These are phyloP conservation scores for Jacana jacana DNA, from an alignment of 2,113 vertebrate genomes.

Conservation along the genomic window DNA sequence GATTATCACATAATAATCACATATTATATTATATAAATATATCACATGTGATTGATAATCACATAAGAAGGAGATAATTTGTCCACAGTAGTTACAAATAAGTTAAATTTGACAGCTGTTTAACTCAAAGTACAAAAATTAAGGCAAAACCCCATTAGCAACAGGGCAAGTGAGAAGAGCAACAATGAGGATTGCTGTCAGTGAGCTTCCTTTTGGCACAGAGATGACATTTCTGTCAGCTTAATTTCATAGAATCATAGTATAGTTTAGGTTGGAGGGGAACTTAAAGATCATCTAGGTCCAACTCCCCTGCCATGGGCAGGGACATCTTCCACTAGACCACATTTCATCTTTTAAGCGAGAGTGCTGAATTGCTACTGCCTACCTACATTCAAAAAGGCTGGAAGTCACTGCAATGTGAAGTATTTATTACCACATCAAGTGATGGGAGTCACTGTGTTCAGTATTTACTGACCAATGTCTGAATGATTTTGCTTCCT, in stretches of 20 bases:
- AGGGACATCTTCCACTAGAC: background rate
- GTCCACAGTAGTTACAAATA: background rate
- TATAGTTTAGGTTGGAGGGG: background rate
- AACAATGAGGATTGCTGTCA: background rate
- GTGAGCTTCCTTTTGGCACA: background rate
- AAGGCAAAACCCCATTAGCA: background rate
- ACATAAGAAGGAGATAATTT: background rate
- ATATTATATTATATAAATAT: too few relatives aligned
- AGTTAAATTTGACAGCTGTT: background rate
- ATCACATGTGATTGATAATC: too few relatives aligned
- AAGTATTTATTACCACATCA: background rate
- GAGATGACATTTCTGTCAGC: background rate
- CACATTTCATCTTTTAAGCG: background rate
- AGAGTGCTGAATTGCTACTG: background rate
- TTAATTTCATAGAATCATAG: background rate
- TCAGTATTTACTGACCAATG: background rate
- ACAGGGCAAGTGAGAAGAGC: background rate
- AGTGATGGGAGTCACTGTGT: accelerated
- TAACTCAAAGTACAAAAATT: background rate
- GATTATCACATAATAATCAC: too few relatives aligned
- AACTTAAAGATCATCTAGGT: background rate
- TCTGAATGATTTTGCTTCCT: background rate
- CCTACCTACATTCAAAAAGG: background rate
- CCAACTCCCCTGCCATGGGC: background rate
- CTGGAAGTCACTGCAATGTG: background rate